Percentiles rank a stretch among this genome's conserved stretches.
phyloP scores from a whole-genome alignment of 2,888 invertebrate species.

The Chrysotoxum bicinctum region DNA sequence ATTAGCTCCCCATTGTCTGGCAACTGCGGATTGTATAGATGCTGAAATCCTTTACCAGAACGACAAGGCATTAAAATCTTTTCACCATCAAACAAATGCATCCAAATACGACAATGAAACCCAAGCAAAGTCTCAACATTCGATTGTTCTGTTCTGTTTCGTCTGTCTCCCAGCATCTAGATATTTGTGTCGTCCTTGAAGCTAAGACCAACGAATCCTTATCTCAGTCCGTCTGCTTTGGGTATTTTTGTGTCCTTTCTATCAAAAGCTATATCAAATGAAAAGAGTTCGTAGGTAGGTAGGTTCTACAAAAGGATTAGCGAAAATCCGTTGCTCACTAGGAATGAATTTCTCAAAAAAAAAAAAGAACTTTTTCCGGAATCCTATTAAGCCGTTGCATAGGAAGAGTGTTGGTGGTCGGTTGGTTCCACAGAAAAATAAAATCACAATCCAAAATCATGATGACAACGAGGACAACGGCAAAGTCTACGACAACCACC shows the following conservation, averaged over 20 bases:
- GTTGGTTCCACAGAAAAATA: neutral
- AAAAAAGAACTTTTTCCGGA: constrained; percentile 36
- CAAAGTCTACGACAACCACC: neutral
- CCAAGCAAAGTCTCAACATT: constrained; percentile 59
- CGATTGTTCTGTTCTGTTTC: constrained; percentile 35
- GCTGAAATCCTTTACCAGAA: constrained; percentile 42
- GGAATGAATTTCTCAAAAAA: constrained; percentile 7
- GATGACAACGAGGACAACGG: constrained; percentile 5
- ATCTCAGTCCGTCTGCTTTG: constrained; percentile 52
- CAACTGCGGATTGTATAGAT: constrained; percentile 50
- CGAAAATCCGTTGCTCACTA: constrained; percentile 55
- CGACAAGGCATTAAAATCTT: constrained; percentile 42
- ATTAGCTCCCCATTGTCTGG: constrained; percentile 65
- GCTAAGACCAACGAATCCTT: constrained; percentile 43
- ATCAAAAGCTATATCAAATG: constrained; percentile 16
- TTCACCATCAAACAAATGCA: constrained; percentile 39
- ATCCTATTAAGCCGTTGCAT: constrained; percentile 63
- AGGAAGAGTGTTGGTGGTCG: neutral
- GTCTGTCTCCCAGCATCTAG: neutral
- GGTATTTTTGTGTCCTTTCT: constrained; percentile 47
- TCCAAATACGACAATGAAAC: constrained; percentile 52
- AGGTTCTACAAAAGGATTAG: constrained; percentile 61
- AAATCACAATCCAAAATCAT: constrained; percentile 26
- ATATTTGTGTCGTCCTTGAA: constrained; percentile 33
- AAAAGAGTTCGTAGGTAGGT: neutral